These are phyloP conservation scores for Magallana gigas DNA, from an alignment of 1,140 invertebrate genomes.

Conservation along the genomic window DNA sequence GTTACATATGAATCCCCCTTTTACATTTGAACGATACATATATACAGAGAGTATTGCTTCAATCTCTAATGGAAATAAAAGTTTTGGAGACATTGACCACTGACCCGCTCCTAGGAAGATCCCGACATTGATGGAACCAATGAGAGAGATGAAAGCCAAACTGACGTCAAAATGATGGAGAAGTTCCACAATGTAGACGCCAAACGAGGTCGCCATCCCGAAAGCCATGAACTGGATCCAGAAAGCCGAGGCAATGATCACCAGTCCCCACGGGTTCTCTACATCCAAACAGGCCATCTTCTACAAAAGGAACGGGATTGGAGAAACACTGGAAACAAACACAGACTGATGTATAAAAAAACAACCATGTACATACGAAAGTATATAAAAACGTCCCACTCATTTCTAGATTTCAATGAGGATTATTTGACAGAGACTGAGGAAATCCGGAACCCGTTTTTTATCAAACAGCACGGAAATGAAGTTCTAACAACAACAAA, in stretches of 20 bases:
- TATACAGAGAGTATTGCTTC: too few relatives aligned
- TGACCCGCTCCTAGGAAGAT: slow-evolving; percentile 65
- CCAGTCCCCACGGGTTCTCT: slow-evolving; percentile 53
- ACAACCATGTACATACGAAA: not conserved
- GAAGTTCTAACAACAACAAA: not conserved
- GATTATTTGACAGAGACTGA: not conserved
- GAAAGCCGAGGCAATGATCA: slow-evolving; percentile 64
- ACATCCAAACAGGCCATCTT: not conserved
- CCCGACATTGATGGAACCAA: slow-evolving; percentile 65
- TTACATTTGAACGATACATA: too few relatives aligned
- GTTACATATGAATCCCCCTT: too few relatives aligned
- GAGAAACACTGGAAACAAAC: not conserved
- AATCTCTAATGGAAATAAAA: too few relatives aligned
- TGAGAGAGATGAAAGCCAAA: slow-evolving; percentile 61
- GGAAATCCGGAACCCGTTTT: not conserved
- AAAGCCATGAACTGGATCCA: slow-evolving; percentile 67
- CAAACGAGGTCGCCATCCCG: slow-evolving; percentile 61
- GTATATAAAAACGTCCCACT: not conserved
- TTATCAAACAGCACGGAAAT: not conserved
- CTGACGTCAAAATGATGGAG: slow-evolving; percentile 58
- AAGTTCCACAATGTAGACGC: slow-evolving; percentile 69
- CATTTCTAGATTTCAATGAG: not conserved
- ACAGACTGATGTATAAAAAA: not conserved
- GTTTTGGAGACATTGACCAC: not conserved
- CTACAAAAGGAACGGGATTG: not conserved